Percentiles rank a stretch among this genome's conserved stretches.
These are phyloP conservation scores for Syrista parreyssii DNA, from an alignment of 2,888 invertebrate species.

Conservation along the genomic window DNA sequence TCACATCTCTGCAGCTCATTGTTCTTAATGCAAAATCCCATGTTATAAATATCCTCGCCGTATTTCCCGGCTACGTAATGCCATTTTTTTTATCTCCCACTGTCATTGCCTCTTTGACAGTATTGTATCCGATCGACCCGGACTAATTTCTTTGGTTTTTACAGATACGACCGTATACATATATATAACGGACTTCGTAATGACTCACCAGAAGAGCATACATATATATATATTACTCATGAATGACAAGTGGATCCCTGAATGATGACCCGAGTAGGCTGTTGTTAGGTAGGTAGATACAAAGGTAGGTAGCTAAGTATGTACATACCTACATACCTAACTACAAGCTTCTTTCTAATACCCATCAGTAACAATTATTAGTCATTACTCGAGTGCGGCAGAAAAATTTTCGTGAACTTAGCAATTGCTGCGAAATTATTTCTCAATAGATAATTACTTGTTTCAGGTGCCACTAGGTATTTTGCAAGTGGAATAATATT, in stretches of 20 bases:
- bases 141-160: not conserved
- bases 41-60: not conserved
- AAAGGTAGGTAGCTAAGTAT: not conserved
- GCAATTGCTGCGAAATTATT: not conserved
- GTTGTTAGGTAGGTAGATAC: not conserved
- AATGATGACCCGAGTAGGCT: not conserved
- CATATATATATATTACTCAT: not conserved
- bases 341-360: not conserved
- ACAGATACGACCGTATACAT: not conserved
- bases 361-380: not conserved
- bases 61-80: not conserved
- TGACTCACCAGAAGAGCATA: not conserved
- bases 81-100: not conserved
- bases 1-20: not conserved
- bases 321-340: not conserved
- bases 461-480: not conserved
- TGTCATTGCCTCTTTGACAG: not conserved
- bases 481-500: not conserved
- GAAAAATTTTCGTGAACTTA: not conserved
- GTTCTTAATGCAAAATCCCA: not conserved
- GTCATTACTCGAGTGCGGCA: not conserved
- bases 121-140: not conserved
- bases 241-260: not conserved
- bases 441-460: not conserved
- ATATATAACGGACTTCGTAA: not conserved